Evolutionary conservation across 2,797 vertebrate genomes (phyloP), one percentile per base, ranked within the genome.

Genomic region (Rachycentron canadum): DNA sequence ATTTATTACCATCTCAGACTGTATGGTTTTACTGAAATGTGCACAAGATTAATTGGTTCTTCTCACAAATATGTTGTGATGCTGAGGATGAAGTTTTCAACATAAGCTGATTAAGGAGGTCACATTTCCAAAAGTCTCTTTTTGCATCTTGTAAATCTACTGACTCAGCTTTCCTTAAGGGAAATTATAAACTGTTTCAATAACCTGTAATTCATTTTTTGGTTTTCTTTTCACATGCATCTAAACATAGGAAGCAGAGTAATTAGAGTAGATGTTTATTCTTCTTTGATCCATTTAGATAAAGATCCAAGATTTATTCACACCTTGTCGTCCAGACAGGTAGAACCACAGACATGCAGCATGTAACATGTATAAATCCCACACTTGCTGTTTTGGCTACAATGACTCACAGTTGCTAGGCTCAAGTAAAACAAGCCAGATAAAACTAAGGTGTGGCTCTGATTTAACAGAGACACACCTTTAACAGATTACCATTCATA

Each of bases 371-470:
- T 45, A 5, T 4, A 26, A 11, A 30, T 79, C 63, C 17, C 58
- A 67, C 8, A 7, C 45, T 68, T 70, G 62, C 64, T 25, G 14
- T 16, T 49, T 67, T 21, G 17, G 25, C 25, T 49, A 64, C 69
- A 38, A 23, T 85, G 78, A 86, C 73, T 91, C 83, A 84, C 17
- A 2, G 81, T 81, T 88, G 79, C 83, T 80, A 81, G 65, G 86
- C 56, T 70, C 50, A 72, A 25, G 79, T 78, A 58, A 76, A 88
- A 91, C 70, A 90, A 82, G 73, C 47, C 53, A 81, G 78, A 85
- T 86, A 76, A 87, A 90, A 76, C 56, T 43, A 49, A 87, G 92
- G 89, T 75, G 89, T 79, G 90, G 78, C 76, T 56, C 56, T 38
- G 41, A 23, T 63, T 26, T 85, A 81, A 92, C 80, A 74, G 21